phyloP scores from a whole-genome alignment of 2,797 vertebrate genomes.

The Gallinago nigripennis region DNA sequence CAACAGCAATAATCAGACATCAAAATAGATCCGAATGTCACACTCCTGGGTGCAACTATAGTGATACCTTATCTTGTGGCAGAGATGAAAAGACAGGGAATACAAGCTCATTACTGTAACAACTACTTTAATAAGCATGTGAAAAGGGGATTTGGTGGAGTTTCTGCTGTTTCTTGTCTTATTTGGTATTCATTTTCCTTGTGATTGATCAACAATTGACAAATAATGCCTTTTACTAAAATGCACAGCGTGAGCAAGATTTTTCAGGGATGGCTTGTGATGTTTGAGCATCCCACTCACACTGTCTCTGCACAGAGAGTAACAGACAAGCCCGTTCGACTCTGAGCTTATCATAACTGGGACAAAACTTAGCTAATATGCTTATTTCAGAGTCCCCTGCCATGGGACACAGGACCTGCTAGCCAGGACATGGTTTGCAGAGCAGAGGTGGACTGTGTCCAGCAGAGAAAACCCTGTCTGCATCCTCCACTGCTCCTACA shows the following conservation, averaged over 20 bases:
- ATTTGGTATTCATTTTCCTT: not conserved
- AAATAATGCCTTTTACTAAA: not conserved
- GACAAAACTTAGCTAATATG: not conserved
- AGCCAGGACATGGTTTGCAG: not conserved
- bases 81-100: constrained; percentile 33
- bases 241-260: not conserved
- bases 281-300: not conserved
- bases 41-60: not conserved
- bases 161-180: not conserved
- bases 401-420: not conserved
- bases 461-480: not conserved
- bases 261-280: not conserved
- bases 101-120: not conserved
- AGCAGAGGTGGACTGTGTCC: not conserved
- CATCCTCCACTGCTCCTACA: not conserved
- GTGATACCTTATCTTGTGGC: not conserved
- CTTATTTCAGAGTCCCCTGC: not conserved
- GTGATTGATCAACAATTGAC: not conserved
- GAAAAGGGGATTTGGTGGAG: not conserved
- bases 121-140: not conserved
- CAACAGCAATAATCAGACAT: constrained; percentile 39
- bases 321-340: not conserved
- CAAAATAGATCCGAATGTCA: constrained; percentile 27
- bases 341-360: not conserved
- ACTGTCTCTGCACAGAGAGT: not conserved